Evolutionary conservation across 2,797 vertebrate species (phyloP).

Genomic region (Acanthiza pusilla): DNA sequence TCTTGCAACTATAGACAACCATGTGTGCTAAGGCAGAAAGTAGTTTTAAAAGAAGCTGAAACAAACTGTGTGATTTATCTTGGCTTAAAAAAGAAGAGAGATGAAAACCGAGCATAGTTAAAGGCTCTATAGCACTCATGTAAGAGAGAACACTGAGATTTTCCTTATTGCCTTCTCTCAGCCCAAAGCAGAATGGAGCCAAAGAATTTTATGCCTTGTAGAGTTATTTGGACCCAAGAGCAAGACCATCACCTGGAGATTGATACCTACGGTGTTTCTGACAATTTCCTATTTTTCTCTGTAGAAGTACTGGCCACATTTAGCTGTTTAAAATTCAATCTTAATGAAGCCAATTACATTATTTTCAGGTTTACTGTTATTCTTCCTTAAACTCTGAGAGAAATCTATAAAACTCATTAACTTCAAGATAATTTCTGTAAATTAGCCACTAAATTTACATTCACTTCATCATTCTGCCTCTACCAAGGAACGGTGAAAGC

Average conservation of each 20-base stretch:
- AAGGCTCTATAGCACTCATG: background rate
- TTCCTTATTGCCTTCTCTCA: background rate
- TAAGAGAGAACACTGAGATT: background rate
- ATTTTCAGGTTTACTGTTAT: background rate
- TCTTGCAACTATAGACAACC: background rate
- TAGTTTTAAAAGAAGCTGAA: background rate
- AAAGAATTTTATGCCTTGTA: background rate
- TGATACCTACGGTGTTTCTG: background rate
- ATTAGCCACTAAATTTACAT: background rate
- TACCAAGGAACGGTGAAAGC: background rate
- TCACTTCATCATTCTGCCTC: background rate
- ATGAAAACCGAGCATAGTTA: background rate
- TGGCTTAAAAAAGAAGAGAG: background rate
- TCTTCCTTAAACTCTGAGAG: background rate
- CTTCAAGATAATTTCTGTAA: background rate
- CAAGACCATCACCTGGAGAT: background rate
- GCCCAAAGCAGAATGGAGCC: background rate
- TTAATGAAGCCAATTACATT: background rate
- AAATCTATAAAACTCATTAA: background rate
- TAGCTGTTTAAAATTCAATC: background rate
- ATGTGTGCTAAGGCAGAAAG: background rate
- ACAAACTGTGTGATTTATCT: background rate
- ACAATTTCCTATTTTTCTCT: background rate
- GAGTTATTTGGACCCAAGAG: background rate
- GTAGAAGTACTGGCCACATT: background rate